Percentiles rank a stretch among this genome's conserved stretches.
These are phyloP conservation scores for Lordiphosa stackelbergi DNA, from an alignment of 1,140 invertebrate species.

Conservation along the genomic window DNA sequence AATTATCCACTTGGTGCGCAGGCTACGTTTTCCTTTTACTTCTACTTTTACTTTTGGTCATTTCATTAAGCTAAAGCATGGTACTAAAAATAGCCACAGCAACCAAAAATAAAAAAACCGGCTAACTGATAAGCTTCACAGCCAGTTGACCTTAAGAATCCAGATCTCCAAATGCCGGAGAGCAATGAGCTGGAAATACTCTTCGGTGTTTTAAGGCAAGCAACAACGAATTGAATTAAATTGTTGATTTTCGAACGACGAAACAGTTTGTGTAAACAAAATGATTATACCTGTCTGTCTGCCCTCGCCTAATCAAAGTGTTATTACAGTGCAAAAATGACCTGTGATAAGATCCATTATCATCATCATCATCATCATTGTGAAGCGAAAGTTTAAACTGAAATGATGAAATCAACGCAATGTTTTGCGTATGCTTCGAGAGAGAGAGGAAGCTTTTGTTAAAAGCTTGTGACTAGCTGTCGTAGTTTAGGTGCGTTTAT, in stretches of 20 bases:
- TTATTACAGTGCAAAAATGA: conserved; percentile 21
- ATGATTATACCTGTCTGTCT: conserved; percentile 52
- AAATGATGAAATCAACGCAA: conserved; percentile 14
- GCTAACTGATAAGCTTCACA: conserved; percentile 5
- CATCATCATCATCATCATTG: conserved; percentile 14
- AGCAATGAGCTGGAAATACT: conserved; percentile 2
- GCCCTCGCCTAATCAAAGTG: conserved; percentile 7
- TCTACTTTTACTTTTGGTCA: neutral
- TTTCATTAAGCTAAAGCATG: conserved; percentile 35
- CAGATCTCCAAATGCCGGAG: conserved; percentile 21
- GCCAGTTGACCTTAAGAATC: conserved; percentile 58
- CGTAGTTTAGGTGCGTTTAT: neutral
- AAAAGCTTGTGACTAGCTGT: conserved; percentile 1
- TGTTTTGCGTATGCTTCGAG: conserved; percentile 2
- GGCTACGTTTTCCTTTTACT: conserved; percentile 13
- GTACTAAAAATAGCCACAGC: conserved; percentile 36
- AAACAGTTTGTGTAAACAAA: conserved; percentile 57
- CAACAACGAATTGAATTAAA: conserved; percentile 43
- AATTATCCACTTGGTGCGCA: conserved; percentile 28
- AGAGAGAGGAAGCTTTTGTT: conserved; percentile 8
- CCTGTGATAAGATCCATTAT: conserved; percentile 11
- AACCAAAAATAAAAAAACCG: conserved; percentile 16
- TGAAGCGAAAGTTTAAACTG: conserved; percentile 4
- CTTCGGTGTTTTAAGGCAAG: neutral
- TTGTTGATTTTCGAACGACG: conserved; percentile 26